Evolutionary conservation across 1,140 invertebrate genomes (phyloP).

Genomic region (Apolygus lucorum): DNA sequence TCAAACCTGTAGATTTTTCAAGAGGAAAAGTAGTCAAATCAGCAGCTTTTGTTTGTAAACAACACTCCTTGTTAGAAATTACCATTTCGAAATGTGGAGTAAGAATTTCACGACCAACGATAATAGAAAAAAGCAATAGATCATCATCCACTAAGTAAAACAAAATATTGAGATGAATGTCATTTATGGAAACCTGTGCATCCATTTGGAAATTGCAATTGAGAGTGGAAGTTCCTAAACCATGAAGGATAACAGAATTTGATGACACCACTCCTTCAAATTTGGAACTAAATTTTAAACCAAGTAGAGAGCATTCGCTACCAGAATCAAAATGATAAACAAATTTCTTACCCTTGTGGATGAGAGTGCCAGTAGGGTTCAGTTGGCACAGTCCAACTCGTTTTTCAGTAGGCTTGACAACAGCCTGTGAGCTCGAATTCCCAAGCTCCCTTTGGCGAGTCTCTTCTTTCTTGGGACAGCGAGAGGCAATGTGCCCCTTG

Average conservation of each 20-base stretch:
- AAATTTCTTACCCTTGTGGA: no score
- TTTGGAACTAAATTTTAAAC: no score
- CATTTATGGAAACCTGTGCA: background rate
- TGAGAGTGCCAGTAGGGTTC: no score
- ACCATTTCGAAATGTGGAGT: background rate
- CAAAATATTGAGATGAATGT: background rate
- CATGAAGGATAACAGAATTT: background rate
- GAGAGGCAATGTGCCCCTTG: no score
- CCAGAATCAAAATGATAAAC: no score
- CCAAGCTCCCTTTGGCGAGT: no score
- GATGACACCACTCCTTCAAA: no score
- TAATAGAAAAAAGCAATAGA: background rate
- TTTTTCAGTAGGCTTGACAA: background rate
- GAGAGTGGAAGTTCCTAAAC: background rate
- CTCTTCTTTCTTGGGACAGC: no score
- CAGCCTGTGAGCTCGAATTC: no score
- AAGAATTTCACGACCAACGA: background rate
- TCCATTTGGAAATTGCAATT: background rate
- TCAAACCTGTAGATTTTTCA: background rate
- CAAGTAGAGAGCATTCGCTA: no score
- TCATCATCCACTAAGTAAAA: conserved; percentile 4
- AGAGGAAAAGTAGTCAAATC: background rate
- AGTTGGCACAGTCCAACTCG: background rate
- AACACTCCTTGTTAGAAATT: background rate
- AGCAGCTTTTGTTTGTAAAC: background rate